A percentile compares a stretch with the other conserved stretches of the same genome.
phyloP scores from a whole-genome alignment of 2,113 vertebrate species.

The Vulpes lagopus region DNA sequence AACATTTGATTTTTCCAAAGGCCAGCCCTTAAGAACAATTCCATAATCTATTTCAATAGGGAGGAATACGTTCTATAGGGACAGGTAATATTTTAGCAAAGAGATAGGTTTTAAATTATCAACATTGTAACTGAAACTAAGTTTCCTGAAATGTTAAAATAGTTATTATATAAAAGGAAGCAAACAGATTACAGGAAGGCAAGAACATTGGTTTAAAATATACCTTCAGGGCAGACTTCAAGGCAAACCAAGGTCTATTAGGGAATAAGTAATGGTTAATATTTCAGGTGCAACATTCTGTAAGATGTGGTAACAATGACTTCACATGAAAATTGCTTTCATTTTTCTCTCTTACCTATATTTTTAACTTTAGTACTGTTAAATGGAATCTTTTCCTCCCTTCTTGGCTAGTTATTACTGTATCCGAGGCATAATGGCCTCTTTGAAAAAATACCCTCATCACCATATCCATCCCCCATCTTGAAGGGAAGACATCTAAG shows the following conservation, averaged over 20 bases:
- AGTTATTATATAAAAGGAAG: not conserved
- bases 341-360: not conserved
- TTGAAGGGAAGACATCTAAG: not conserved
- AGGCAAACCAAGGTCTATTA: not conserved
- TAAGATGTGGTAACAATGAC: not conserved
- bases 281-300: not conserved
- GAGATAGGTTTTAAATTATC: not conserved
- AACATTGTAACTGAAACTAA: slow-evolving; percentile 3
- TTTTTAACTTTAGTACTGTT: slow-evolving; percentile 8
- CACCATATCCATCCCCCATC: not conserved
- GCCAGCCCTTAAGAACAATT: not conserved
- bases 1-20: not conserved
- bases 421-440: not conserved
- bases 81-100: not conserved
- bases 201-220: not conserved
- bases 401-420: not conserved
- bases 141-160: not conserved
- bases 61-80: not conserved
- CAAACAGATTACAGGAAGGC: not conserved
- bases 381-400: not conserved
- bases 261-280: not conserved
- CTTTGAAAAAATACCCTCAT: not conserved
- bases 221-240: not conserved
- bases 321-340: not conserved
- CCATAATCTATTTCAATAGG: not conserved